A percentile compares a stretch with the other conserved stretches of the same genome.
phyloP scores from a whole-genome alignment of 2,113 vertebrate genomes.

The Labrus mixtus region DNA sequence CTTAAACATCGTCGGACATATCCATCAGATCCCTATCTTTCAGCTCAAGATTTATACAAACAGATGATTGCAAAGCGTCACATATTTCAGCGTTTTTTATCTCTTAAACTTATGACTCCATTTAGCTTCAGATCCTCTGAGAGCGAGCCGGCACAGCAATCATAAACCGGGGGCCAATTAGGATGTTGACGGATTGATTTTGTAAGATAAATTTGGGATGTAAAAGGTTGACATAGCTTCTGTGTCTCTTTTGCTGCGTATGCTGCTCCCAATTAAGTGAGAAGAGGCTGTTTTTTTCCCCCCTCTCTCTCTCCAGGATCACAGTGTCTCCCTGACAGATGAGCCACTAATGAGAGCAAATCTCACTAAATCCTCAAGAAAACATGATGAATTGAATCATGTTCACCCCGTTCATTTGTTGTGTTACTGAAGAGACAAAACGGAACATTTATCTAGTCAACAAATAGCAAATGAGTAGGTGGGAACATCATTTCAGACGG shows the following conservation, averaged over 20 bases:
- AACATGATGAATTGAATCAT: slow-evolving; percentile 81
- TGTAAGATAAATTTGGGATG: slow-evolving; percentile 84
- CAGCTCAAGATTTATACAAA: slow-evolving; percentile 80
- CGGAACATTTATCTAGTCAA: slow-evolving; percentile 75
- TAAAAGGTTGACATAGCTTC: slow-evolving; percentile 85
- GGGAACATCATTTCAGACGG: slow-evolving; percentile 58
- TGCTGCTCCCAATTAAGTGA: slow-evolving; percentile 82
- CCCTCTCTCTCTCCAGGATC: slow-evolving; percentile 65
- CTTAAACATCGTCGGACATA: slow-evolving; percentile 69
- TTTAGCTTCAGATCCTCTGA: slow-evolving; percentile 82
- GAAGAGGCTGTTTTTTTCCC: slow-evolving; percentile 66
- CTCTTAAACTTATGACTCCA: slow-evolving; percentile 81
- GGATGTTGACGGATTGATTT: slow-evolving; percentile 87
- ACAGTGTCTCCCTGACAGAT: slow-evolving; percentile 82
- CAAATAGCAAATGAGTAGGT: slow-evolving; percentile 75
- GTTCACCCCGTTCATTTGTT: slow-evolving; percentile 77
- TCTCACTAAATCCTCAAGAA: slow-evolving; percentile 81
- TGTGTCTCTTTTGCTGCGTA: slow-evolving; percentile 81
- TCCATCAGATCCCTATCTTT: slow-evolving; percentile 78
- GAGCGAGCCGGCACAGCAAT: slow-evolving; percentile 80
- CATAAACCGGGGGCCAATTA: slow-evolving; percentile 84
- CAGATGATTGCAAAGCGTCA: slow-evolving; percentile 78
- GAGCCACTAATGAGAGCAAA: slow-evolving; percentile 80
- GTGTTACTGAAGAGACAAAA: slow-evolving; percentile 71
- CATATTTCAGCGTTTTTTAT: slow-evolving; percentile 84